These are phyloP conservation scores for Belgica antarctica DNA, from an alignment of 2,888 invertebrate genomes.

Conservation along the genomic window DNA sequence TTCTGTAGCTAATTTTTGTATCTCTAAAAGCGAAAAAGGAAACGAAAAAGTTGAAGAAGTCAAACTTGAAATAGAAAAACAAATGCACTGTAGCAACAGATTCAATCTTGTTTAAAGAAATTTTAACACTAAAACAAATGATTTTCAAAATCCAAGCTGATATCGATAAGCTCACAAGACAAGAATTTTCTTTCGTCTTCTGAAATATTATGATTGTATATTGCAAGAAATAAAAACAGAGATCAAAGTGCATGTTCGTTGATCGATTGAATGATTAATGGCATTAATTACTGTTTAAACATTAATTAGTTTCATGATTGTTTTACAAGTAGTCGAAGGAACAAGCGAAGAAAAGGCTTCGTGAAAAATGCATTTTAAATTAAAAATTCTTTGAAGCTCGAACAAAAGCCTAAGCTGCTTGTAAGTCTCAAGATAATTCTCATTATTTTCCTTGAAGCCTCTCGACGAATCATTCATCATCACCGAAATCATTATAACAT, in stretches of 20 bases:
- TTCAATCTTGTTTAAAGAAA: too few species aligned
- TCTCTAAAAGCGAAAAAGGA: too few species aligned
- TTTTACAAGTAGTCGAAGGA: neutral
- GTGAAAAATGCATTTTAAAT: constrained; percentile 43
- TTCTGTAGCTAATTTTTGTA: too few species aligned
- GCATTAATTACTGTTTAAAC: neutral
- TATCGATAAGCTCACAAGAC: too few species aligned
- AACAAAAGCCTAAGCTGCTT: constrained; percentile 19
- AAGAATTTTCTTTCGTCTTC: too few species aligned
- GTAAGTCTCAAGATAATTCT: constrained; percentile 8
- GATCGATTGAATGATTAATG: constrained; percentile 24
- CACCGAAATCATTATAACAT: constrained; percentile 42
- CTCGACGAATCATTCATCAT: constrained; percentile 32
- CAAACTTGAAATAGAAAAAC: too few species aligned
- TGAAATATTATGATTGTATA: too few species aligned
- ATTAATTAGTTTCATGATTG: constrained; percentile 31
- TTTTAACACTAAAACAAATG: too few species aligned
- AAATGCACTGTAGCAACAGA: too few species aligned
- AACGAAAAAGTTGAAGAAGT: too few species aligned
- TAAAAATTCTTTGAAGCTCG: constrained; percentile 31
- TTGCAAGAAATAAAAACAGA: neutral
- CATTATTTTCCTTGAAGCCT: neutral
- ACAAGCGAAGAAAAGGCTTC: neutral
- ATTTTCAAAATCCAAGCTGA: too few species aligned
- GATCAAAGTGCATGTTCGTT: too few species aligned